phyloP scores from a whole-genome alignment of 2,797 vertebrate genomes.

The Xiphophorus birchmanni region DNA sequence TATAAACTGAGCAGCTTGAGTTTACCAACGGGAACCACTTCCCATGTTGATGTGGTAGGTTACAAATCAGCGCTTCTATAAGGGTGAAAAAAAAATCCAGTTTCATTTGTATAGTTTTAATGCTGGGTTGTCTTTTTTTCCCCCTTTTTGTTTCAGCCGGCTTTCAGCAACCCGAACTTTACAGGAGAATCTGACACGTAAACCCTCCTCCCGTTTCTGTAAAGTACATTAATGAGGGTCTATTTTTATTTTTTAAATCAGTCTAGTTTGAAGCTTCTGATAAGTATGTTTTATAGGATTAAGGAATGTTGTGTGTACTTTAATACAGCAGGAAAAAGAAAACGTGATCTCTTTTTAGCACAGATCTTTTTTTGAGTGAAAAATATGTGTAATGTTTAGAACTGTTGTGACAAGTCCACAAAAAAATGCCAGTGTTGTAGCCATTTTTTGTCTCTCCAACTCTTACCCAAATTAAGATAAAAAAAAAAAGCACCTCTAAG shows the following conservation, averaged over 20 bases:
- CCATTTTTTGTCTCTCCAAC: background rate
- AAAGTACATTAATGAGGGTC: constrained; percentile 6
- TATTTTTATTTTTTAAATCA: constrained; percentile 21
- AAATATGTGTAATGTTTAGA: background rate
- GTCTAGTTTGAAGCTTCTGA: background rate
- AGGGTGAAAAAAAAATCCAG: rapidly evolving
- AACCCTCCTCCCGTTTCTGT: constrained; percentile 29
- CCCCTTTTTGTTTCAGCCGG: constrained; percentile 71
- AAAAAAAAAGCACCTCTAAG: background rate
- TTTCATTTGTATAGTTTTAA: background rate
- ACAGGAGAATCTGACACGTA: constrained; percentile 67
- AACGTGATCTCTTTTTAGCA: background rate
- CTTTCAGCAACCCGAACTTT: constrained; percentile 82
- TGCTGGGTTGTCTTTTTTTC: constrained; percentile 12
- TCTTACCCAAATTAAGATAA: background rate
- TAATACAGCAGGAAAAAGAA: constrained; percentile 10
- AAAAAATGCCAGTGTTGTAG: background rate
- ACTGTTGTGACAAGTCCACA: background rate
- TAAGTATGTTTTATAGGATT: constrained; percentile 9
- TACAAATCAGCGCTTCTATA: background rate
- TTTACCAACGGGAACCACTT: constrained; percentile 44
- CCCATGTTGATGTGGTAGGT: constrained; percentile 70
- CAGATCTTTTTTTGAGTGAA: background rate
- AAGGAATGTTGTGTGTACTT: constrained; percentile 48
- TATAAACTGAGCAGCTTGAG: constrained; percentile 64